phyloP scores from a whole-genome alignment of 2,113 vertebrate species.

The Thalassarche chlororhynchos region DNA sequence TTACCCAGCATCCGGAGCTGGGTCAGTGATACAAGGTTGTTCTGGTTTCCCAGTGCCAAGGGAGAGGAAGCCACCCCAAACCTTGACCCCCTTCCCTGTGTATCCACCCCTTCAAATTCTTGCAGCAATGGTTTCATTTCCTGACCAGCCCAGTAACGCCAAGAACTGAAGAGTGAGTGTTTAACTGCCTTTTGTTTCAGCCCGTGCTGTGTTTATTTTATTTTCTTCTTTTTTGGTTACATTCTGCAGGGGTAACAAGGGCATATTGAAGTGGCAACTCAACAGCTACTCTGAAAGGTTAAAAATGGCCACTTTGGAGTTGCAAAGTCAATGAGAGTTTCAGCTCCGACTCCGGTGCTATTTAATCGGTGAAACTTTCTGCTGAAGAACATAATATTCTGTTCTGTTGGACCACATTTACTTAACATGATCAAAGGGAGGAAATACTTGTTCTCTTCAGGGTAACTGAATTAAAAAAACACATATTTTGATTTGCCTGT shows the following conservation, averaged over 20 bases:
- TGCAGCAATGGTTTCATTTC: slow-evolving; percentile 11
- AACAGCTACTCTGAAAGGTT: background rate
- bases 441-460: slow-evolving; percentile 50
- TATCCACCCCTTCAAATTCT: slow-evolving; percentile 1
- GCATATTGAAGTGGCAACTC: background rate
- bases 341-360: background rate
- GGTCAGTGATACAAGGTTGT: background rate
- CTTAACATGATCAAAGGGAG: slow-evolving; percentile 49
- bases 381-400: background rate
- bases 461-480: slow-evolving; percentile 31
- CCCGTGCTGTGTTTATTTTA: background rate
- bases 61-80: slow-evolving; percentile 21
- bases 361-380: background rate
- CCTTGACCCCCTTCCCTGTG: background rate
- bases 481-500: slow-evolving; percentile 37
- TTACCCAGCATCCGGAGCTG: background rate
- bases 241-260: background rate
- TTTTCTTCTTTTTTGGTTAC: background rate
- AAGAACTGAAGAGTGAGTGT: background rate
- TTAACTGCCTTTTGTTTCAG: slow-evolving; percentile 30
- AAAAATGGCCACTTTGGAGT: background rate
- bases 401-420: slow-evolving; percentile 3
- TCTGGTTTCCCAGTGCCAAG: slow-evolving; percentile 4
- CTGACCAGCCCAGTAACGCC: background rate
- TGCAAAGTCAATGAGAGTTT: background rate